phyloP scores from a whole-genome alignment of 2,888 invertebrate genomes.

The Loripinus fragilis region DNA sequence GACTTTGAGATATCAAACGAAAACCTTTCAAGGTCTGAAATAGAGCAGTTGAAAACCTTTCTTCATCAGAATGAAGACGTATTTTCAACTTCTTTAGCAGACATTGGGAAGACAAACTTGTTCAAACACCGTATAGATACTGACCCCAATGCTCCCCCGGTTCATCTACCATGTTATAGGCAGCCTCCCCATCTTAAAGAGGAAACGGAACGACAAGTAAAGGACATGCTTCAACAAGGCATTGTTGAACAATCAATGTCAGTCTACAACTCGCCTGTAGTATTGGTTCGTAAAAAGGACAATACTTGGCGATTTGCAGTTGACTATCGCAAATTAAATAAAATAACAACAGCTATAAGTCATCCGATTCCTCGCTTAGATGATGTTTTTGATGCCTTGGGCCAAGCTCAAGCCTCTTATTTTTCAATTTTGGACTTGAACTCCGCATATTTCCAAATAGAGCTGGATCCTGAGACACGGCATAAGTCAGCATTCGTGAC shows the following conservation, averaged over 20 bases:
- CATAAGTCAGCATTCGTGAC: slow-evolving; percentile 55
- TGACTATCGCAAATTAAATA: slow-evolving; percentile 43
- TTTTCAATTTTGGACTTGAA: slow-evolving; percentile 32
- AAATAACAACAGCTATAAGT: slow-evolving; percentile 28
- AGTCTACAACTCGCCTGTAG: slow-evolving; percentile 36
- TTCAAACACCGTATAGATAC: slow-evolving; percentile 41
- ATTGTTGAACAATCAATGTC: slow-evolving; percentile 45
- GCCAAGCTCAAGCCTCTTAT: slow-evolving; percentile 22
- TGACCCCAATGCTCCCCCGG: slow-evolving; percentile 32
- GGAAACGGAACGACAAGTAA: slow-evolving; percentile 8
- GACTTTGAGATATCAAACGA: too few relatives aligned
- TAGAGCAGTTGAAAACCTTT: neutral
- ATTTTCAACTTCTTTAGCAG: slow-evolving; percentile 29
- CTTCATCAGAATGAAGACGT: slow-evolving; percentile 18
- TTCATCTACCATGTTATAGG: slow-evolving; percentile 33
- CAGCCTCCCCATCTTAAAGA: slow-evolving; percentile 16
- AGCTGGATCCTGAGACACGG: slow-evolving; percentile 35
- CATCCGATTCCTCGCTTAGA: slow-evolving; percentile 37
- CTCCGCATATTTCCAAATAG: slow-evolving; percentile 44
- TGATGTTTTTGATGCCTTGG: slow-evolving; percentile 37
- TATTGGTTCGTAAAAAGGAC: slow-evolving; percentile 32
- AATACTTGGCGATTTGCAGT: slow-evolving; percentile 39
- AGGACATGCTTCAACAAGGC: slow-evolving; percentile 35
- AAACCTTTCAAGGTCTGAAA: too few relatives aligned
- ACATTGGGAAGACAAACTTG: slow-evolving; percentile 27